A percentile compares a stretch with the other conserved stretches of the same genome.
Evolutionary conservation across 2,888 invertebrate genomes (phyloP).

Genomic region (Brachypalpus laphriformis): DNA sequence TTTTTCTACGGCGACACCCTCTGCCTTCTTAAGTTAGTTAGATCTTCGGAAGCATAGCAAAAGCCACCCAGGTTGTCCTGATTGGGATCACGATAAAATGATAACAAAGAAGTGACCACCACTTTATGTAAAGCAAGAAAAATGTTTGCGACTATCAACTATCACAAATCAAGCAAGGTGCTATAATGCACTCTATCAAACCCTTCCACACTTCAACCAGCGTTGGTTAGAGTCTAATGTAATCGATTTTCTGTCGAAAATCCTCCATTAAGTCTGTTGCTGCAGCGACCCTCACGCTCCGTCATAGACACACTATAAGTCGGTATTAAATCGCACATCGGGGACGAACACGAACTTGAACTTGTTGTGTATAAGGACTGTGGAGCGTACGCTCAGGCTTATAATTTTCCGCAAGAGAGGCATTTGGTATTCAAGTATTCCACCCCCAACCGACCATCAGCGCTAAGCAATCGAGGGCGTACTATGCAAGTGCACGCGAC

Average conservation of each 20-base stretch:
- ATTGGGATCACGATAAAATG: too few relatives aligned
- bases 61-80: too few relatives aligned
- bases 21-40: too few relatives aligned
- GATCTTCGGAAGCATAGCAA: too few relatives aligned
- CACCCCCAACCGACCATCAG: not conserved
- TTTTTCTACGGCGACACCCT: too few relatives aligned
- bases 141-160: too few relatives aligned
- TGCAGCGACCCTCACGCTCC: not conserved
- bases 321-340: conserved; percentile 36
- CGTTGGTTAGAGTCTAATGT: too few relatives aligned
- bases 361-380: conserved; percentile 35
- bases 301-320: not conserved
- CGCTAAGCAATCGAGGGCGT: conserved; percentile 45
- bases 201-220: too few relatives aligned
- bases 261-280: conserved; percentile 36
- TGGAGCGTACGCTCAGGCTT: conserved; percentile 25
- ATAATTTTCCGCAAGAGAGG: conserved; percentile 43
- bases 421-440: conserved; percentile 27
- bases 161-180: too few relatives aligned
- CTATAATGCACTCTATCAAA: too few relatives aligned
- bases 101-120: too few relatives aligned
- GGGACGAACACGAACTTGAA: conserved; percentile 61
- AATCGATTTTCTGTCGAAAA: conserved; percentile 35
- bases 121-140: too few relatives aligned
- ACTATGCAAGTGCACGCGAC: conserved; percentile 60